Evolutionary conservation across 2,888 invertebrate genomes (phyloP), one percentile per base, ranked within the genome.

Genomic region (Protula sp.): DNA sequence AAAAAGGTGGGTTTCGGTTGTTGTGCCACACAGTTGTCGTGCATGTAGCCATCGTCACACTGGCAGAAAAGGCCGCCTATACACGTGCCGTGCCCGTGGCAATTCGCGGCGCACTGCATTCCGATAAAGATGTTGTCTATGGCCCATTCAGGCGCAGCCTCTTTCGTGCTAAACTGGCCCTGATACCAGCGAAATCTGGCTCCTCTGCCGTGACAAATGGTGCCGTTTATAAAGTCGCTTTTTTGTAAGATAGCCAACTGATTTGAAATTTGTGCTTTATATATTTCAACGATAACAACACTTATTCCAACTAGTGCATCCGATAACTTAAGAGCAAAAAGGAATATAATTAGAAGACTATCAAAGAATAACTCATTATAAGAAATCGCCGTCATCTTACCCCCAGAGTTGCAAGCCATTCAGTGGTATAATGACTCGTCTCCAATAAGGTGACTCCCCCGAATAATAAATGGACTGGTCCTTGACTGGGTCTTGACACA

Each of bases 161-260:
- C 55, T 5, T 24, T 47, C 47, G 19, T 29, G 2, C 58, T 58
- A 51, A 79, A 74, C 47, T 71, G 69, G 1, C 80, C 80, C 63
- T 82, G 82, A 58, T 75, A 75, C 82, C 82, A 82, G n/a, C 82
- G 74, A 66, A 82, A 82, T 54, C 82, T 65, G 4, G 71, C 72
- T 26, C 62, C 55, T 50, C 81, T 82, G 55, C n/a, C n/a, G n/a
- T n/a, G n/a, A n/a, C n/a, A n/a, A n/a, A n/a, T n/a, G n/a, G n/a
- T n/a, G n/a, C n/a, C n/a, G n/a, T n/a, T n/a, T n/a, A n/a, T n/a
- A n/a, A n/a, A n/a, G 14, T 14, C 27, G 1, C 2, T 24, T 22
- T 14, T 50, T 3, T 22, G 3, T 22, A 24, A 50, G n/a, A 24
- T 50, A 22, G 28, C 5, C 24, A 48, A 5, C 47, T 24, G 9